These are phyloP conservation scores for Drosophila repleta DNA, from an alignment of 1,140 invertebrate genomes.

Conservation along the genomic window DNA sequence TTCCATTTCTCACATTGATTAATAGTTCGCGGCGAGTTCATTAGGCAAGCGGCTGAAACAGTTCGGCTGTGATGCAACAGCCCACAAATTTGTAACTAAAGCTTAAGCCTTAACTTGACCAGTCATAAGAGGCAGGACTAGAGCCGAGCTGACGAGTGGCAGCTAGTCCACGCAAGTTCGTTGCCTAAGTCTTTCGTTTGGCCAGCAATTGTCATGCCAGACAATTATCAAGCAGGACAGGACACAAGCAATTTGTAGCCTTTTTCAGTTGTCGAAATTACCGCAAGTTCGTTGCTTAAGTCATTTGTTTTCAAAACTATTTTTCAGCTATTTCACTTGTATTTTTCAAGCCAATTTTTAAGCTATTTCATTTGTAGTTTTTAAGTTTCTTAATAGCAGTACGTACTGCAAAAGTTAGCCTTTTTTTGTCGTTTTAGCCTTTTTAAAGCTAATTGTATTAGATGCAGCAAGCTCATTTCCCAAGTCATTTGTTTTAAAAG, in stretches of 20 bases:
- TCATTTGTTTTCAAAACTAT: background rate
- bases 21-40: constrained; percentile 29
- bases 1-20: constrained; percentile 30
- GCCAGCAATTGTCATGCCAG: too few species aligned
- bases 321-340: too few species aligned
- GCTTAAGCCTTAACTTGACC: too few species aligned
- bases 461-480: constrained; percentile 15
- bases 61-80: constrained; percentile 20
- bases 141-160: background rate
- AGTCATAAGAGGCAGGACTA: constrained; percentile 5
- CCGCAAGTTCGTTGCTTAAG: constrained; percentile 18
- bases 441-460: too few species aligned
- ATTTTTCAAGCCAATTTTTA: too few species aligned
- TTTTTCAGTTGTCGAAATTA: too few species aligned
- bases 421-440: too few species aligned
- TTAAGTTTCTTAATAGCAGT: too few species aligned
- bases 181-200: constrained; percentile 33
- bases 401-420: too few species aligned
- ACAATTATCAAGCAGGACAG: too few species aligned
- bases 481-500: background rate
- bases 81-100: background rate
- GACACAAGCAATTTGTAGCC: too few species aligned
- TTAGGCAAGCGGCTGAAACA: constrained; percentile 22
- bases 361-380: too few species aligned
- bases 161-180: constrained; percentile 24